These are phyloP conservation scores for Piaya cayana DNA, from an alignment of 2,113 vertebrate species.

Conservation along the genomic window DNA sequence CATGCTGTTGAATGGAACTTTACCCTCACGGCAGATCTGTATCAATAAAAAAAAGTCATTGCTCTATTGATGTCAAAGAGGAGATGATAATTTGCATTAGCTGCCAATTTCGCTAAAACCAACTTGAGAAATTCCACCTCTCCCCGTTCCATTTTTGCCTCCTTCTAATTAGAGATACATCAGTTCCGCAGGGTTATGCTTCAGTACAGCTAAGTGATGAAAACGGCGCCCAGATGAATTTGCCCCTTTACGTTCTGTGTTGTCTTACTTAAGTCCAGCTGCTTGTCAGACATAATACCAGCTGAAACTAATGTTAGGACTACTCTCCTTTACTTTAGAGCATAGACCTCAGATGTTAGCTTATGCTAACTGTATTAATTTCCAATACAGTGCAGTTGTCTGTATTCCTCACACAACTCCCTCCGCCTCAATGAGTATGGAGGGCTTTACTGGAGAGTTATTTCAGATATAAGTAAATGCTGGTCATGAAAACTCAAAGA, in stretches of 20 bases:
- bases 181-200: background rate
- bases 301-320: background rate
- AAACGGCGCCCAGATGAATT: background rate
- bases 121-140: background rate
- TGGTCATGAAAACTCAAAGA: background rate
- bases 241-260: background rate
- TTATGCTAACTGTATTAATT: background rate
- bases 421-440: background rate
- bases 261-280: background rate
- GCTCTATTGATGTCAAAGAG: background rate
- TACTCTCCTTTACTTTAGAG: background rate
- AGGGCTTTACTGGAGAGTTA: background rate
- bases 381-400: background rate
- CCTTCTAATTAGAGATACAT: background rate
- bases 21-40: background rate
- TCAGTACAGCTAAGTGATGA: background rate
- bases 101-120: background rate
- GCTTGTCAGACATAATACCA: background rate
- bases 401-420: background rate
- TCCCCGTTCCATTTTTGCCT: background rate
- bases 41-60: background rate
- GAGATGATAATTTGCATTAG: background rate
- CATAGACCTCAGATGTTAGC: background rate
- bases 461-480: background rate
- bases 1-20: background rate